Percentiles rank a stretch among this genome's conserved stretches.
Conservation (phyloP, 64 coral and sea anemone species). For the Catalaphyllia jardinei region DNA sequence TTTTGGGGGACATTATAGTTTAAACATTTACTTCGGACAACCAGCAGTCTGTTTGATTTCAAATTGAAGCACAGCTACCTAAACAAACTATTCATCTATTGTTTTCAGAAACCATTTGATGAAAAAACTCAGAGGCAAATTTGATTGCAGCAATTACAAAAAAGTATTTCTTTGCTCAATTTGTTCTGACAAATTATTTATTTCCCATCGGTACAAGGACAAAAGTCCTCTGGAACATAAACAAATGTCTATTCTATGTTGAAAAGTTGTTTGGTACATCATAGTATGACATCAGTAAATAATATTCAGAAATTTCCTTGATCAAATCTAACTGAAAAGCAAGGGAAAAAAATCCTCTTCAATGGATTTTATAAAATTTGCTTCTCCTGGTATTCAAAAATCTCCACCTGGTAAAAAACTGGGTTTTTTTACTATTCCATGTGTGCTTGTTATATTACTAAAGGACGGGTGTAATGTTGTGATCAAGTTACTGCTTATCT, state of each 20-base stretch:
- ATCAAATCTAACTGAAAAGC: neutral
- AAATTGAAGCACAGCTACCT: conserved; percentile 5
- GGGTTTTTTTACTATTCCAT: neutral
- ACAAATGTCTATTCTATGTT: neutral
- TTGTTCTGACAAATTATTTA: neutral
- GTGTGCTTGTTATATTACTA: neutral
- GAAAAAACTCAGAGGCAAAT: neutral
- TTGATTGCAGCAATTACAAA: conserved; percentile 27
- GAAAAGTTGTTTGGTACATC: neutral
- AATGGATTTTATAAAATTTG: neutral
- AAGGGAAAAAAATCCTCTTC: neutral
- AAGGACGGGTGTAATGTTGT: neutral
- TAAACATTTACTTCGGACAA: neutral
- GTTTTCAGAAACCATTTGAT: neutral
- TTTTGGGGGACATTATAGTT: conserved; percentile 14
- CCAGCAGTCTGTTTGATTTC: conserved; percentile 18
- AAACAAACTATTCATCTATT: conserved; percentile 1
- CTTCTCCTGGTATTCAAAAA: neutral
- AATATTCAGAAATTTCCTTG: neutral
- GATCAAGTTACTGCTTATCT: neutral
- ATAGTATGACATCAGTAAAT: neutral
- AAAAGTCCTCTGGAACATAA: neutral
- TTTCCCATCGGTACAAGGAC: neutral
- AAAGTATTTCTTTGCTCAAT: neutral
- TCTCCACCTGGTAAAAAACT: neutral